Evolutionary conservation across 2,888 invertebrate species (phyloP), one percentile per base, ranked within the genome.

Genomic region (Crocallis elinguaria): DNA sequence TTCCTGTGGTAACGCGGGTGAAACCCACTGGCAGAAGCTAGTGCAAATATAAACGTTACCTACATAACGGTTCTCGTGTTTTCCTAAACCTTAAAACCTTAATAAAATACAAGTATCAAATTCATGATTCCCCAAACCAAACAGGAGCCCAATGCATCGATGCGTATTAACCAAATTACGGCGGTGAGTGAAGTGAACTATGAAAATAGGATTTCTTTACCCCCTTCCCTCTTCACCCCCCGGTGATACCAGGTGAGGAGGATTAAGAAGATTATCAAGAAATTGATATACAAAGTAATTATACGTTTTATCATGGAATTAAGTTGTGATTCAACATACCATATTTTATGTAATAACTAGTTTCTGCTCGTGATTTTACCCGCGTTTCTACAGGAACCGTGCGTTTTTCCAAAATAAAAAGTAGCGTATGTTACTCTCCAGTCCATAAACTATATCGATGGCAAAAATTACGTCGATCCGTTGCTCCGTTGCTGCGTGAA

Each of bases 171-270:
- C 87, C 64, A 86, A 86, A 88, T 91, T 86, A 91, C 79, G 80
- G 73, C 82, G 84, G 81, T 77, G 75, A 75, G 87, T 83, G 81
- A 84, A 91, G 83, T 89, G 89, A 91, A 90, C 89, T 90, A 90
- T 90, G 89, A 91, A 89, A 90, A 89, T 88, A 88, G 88, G 88
- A 89, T 91, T 90, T 88, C 87, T 88, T 87, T 84, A 59, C 68
- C 66, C 70, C 71, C 67, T 62, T 68, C 56, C 60, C 53, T 44
- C 61, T 35, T 46, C 12, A 9, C 30, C 58, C 53, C 46, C 56
- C 66, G 50, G 60, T 66, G 60, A 62, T 69, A 64, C 81, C 81
- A 82, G 81, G 78, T 76, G 72, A 71, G 77, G 71, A 71, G 84
- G 86, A 87, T 88, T 88, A 87, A 71, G 67, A 75, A 79, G 86